Conservation (phyloP, 64 coral and sea anemone genomes). For the Orbicella faveolata region DNA sequence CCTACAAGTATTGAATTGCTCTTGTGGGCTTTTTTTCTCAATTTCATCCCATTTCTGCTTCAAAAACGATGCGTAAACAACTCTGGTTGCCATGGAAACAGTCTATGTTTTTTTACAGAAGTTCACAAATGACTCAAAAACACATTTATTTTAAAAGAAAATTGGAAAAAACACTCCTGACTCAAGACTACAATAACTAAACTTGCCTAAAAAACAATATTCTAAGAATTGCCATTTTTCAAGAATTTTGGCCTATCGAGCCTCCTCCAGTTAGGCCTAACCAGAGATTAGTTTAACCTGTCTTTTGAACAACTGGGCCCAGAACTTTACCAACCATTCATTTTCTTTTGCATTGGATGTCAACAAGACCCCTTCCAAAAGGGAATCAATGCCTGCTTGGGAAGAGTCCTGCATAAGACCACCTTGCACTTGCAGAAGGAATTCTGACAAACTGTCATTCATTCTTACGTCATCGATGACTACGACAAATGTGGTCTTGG, state of each 20-base stretch:
- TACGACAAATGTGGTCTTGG: no score
- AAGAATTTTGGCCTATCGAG: slow-evolving; percentile 21
- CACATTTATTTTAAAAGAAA: not conserved
- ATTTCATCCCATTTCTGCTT: not conserved
- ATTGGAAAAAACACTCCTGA: not conserved
- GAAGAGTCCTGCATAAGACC: no score
- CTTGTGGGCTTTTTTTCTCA: not conserved
- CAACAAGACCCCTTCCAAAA: no score
- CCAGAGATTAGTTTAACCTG: no score
- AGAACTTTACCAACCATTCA: no score
- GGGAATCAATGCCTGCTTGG: no score
- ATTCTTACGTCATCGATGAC: no score
- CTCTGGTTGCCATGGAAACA: not conserved
- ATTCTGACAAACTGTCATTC: no score
- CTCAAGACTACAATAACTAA: slow-evolving; percentile 18
- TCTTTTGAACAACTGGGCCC: no score
- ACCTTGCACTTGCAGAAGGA: no score
- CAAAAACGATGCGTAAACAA: slow-evolving; percentile 14
- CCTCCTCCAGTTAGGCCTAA: not conserved
- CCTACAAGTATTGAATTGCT: not conserved
- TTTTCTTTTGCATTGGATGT: no score
- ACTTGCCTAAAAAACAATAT: not conserved
- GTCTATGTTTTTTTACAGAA: not conserved
- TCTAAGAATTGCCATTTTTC: not conserved
- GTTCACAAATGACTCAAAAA: slow-evolving; percentile 8